Conservation (phyloP, 1,140 invertebrate genomes). For the Sycophaga agraensis region DNA sequence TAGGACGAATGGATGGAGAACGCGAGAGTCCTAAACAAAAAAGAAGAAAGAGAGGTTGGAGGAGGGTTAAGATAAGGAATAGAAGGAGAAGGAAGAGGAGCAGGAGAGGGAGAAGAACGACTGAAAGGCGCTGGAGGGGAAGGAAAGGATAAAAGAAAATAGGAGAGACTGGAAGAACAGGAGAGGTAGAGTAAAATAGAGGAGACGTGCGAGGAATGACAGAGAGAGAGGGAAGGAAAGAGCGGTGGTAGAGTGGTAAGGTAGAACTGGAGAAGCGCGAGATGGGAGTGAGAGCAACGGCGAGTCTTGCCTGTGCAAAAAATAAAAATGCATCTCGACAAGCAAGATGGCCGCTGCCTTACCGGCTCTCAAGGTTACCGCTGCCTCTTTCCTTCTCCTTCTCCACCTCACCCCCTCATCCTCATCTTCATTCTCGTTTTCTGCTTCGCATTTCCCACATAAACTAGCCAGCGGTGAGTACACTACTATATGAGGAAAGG, state of each 20-base stretch:
- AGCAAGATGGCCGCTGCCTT: conserved; percentile 50
- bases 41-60: conserved; percentile 7
- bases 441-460: not conserved
- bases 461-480: conserved; percentile 34
- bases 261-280: not conserved
- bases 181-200: not conserved
- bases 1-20: conserved; percentile 54
- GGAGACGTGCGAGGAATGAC: not conserved
- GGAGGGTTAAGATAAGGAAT: not conserved
- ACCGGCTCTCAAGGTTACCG: conserved; percentile 54
- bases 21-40: conserved; percentile 29
- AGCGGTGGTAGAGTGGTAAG: not conserved
- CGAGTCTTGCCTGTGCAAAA: not conserved
- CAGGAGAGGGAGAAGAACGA: conserved; percentile 8
- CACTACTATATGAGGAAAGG: conserved; percentile 38
- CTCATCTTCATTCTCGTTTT: not conserved
- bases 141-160: conserved; percentile 6
- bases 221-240: not conserved
- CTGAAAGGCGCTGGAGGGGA: not conserved
- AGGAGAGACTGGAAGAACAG: conserved; percentile 18
- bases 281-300: not conserved
- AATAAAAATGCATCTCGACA: conserved; percentile 49
- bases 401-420: conserved; percentile 33
- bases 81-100: conserved; percentile 2
- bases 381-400: conserved; percentile 33